These are phyloP conservation scores for Ceraclea dissimilis DNA, from an alignment of 2,888 invertebrate species.

Conservation along the genomic window DNA sequence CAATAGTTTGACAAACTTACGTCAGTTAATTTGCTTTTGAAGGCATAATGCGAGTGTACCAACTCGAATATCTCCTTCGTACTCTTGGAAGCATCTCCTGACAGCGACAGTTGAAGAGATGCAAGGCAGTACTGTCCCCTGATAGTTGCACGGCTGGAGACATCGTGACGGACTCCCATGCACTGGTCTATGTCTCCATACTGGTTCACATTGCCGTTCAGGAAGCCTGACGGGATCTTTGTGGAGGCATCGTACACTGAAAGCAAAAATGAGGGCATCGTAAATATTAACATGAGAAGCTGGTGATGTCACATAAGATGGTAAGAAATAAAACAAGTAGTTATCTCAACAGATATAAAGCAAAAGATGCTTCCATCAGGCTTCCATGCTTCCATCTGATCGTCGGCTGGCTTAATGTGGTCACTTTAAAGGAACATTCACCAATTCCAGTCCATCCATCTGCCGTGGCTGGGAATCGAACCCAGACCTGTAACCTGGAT, in stretches of 20 bases:
- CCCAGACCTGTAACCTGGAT: constrained; percentile 25
- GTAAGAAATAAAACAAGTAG: no score
- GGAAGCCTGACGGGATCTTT: constrained; percentile 56
- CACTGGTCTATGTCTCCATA: constrained; percentile 55
- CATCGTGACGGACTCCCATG: constrained; percentile 31
- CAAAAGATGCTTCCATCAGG: no score
- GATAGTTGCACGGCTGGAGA: constrained; percentile 28
- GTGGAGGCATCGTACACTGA: constrained; percentile 60
- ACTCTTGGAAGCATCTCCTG: constrained; percentile 40
- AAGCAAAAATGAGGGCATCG: no score
- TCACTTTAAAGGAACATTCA: no score
- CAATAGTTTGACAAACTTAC: no score
- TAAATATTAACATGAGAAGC: no score
- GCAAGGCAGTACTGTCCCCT: constrained; percentile 59
- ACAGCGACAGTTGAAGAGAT: constrained; percentile 50
- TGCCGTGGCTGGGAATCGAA: no score
- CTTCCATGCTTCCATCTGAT: no score
- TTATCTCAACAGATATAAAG: no score
- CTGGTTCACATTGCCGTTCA: constrained; percentile 60
- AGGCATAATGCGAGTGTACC: constrained; percentile 54
- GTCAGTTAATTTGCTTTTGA: constrained; percentile 57
- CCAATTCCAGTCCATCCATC: no score
- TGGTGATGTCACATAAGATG: no score
- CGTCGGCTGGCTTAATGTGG: no score
- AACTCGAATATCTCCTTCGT: constrained; percentile 46